phyloP scores from a whole-genome alignment of 2,888 invertebrate genomes.

The Hymenopus coronatus region DNA sequence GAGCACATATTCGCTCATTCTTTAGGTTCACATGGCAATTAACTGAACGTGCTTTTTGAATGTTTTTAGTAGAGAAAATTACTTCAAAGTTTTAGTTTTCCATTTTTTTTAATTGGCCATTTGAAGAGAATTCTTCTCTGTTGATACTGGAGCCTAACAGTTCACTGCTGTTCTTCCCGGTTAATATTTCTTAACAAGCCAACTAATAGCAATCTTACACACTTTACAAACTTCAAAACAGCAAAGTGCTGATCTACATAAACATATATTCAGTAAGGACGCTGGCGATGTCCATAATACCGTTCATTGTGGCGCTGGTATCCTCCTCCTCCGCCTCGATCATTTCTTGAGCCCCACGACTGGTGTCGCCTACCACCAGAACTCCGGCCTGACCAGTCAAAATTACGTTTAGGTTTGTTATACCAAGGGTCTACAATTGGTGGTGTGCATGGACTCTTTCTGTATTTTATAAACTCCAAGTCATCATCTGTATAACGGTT shows the following conservation, averaged over 20 bases:
- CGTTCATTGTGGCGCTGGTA: conserved; percentile 23
- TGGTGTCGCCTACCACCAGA: not conserved
- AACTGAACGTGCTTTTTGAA: too few species aligned
- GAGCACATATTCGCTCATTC: too few species aligned
- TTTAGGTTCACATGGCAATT: too few species aligned
- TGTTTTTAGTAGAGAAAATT: too few species aligned
- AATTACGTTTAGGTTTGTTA: conserved; percentile 31
- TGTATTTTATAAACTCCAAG: conserved; percentile 45
- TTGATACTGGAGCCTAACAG: too few species aligned
- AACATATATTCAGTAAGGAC: conserved; percentile 14
- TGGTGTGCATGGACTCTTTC: conserved; percentile 45
- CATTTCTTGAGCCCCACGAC: conserved; percentile 11
- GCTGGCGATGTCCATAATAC: conserved; percentile 5
- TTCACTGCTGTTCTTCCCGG: too few species aligned
- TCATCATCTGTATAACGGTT: conserved; percentile 48
- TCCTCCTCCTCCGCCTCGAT: conserved; percentile 13
- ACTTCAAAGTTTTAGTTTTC: too few species aligned
- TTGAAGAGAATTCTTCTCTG: too few species aligned
- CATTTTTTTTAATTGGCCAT: too few species aligned
- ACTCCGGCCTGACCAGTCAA: conserved; percentile 28
- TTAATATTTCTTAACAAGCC: too few species aligned
- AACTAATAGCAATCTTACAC: too few species aligned
- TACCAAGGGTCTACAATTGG: conserved; percentile 49
- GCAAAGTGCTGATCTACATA: not conserved
- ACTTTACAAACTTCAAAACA: not conserved